These are phyloP conservation scores for Natator depressus DNA, from an alignment of 2,113 vertebrate species.

Conservation along the genomic window DNA sequence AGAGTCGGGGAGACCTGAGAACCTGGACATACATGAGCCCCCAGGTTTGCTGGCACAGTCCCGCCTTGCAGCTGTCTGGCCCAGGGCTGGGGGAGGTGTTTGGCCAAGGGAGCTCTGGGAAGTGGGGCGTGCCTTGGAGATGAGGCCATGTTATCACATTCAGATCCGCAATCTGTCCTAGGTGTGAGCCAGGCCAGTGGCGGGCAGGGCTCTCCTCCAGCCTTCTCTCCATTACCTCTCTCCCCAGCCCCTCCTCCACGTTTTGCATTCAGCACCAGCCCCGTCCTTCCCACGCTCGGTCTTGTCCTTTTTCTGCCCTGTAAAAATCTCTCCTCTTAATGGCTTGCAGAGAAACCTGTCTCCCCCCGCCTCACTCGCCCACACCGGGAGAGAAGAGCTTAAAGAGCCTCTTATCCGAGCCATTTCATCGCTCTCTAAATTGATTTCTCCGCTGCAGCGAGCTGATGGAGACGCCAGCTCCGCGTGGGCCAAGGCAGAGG, in stretches of 20 bases:
- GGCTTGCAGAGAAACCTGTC: neutral
- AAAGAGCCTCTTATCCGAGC: neutral
- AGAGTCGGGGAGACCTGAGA: neutral
- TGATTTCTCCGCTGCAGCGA: neutral
- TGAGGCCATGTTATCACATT: no score
- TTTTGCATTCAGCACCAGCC: neutral
- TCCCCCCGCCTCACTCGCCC: neutral
- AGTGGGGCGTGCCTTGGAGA: neutral
- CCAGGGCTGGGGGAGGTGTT: no score
- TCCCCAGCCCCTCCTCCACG: neutral
- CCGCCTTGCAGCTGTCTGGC: no score
- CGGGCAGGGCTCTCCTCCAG: neutral
- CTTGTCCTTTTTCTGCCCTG: neutral
- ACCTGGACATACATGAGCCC: neutral
- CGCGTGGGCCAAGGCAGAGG: neutral
- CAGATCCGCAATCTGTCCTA: no score
- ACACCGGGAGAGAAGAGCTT: neutral
- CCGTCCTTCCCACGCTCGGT: neutral
- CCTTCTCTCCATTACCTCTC: neutral
- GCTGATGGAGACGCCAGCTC: neutral
- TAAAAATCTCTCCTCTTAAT: neutral
- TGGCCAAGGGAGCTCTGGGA: neutral
- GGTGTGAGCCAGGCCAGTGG: no score
- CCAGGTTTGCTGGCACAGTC: no score
- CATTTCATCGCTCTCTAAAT: neutral